Percentiles rank a stretch among this genome's conserved stretches.
These are phyloP conservation scores for Clarias macrocephalus DNA, from an alignment of 2,113 vertebrate species.

Conservation along the genomic window DNA sequence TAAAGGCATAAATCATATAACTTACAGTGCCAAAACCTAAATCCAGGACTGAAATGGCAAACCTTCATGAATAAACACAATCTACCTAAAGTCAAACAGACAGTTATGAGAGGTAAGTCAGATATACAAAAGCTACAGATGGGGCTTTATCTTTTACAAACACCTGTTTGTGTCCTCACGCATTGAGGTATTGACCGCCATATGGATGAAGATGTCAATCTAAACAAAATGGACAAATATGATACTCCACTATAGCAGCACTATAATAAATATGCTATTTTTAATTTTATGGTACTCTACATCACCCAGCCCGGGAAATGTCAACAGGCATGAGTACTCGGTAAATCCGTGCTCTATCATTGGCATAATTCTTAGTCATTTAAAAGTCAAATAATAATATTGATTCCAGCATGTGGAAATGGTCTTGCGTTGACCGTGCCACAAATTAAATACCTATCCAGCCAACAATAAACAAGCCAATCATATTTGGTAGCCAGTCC, in stretches of 20 bases:
- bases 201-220: not conserved
- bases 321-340: not conserved
- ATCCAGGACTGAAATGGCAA: slow-evolving; percentile 22
- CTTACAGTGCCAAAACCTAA: not conserved
- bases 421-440: not conserved
- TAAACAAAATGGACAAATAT: not conserved
- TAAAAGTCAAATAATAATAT: not conserved
- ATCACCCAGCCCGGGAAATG: slow-evolving; percentile 7
- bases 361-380: not conserved
- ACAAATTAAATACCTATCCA: not conserved
- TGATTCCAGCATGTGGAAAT: not conserved
- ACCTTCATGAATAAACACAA: slow-evolving; percentile 46
- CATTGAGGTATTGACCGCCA: not conserved
- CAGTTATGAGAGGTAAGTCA: not conserved
- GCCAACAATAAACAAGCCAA: slow-evolving; percentile 13
- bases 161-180: not conserved
- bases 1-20: slow-evolving; percentile 23
- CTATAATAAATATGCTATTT: not conserved
- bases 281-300: not conserved
- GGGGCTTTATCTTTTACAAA: slow-evolving; percentile 5
- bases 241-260: not conserved
- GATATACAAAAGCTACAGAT: not conserved
- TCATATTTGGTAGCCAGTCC: not conserved
- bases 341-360: not conserved
- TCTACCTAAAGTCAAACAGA: slow-evolving; percentile 14